Percentiles rank a stretch among this genome's conserved stretches.
Conservation (phyloP, 2,797 vertebrate species). For the Pangasius macronema region DNA sequence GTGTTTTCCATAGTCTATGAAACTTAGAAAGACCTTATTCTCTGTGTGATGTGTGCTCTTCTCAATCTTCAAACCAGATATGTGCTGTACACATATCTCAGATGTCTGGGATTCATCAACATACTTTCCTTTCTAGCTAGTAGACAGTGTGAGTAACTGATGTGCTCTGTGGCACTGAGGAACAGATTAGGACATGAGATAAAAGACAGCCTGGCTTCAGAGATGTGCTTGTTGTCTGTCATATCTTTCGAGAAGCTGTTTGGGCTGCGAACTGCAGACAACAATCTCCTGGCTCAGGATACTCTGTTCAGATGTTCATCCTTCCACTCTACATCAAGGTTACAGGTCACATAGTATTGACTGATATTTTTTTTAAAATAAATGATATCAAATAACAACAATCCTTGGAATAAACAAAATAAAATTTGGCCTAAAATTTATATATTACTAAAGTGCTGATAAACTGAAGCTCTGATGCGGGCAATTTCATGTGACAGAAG, state of each 20-base stretch:
- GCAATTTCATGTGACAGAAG: background rate
- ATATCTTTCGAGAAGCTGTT: slow-evolving; percentile 35
- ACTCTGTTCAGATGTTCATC: background rate
- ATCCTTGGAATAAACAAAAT: slow-evolving; percentile 17
- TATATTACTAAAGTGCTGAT: slow-evolving; percentile 9
- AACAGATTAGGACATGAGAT: slow-evolving; percentile 39
- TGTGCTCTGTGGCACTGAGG: slow-evolving; percentile 12
- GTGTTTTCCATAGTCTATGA: background rate
- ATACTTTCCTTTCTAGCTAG: slow-evolving; percentile 8
- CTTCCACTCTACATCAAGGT: slow-evolving; percentile 41
- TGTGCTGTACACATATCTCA: background rate
- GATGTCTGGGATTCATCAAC: slow-evolving; percentile 14
- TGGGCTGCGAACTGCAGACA: slow-evolving; percentile 29
- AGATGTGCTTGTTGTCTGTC: slow-evolving; percentile 28
- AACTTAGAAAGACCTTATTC: background rate
- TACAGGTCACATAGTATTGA: slow-evolving; percentile 55
- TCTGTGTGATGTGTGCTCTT: slow-evolving; percentile 1
- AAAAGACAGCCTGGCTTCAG: slow-evolving; percentile 22
- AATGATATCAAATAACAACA: slow-evolving; percentile 22
- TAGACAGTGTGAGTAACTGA: slow-evolving; percentile 16
- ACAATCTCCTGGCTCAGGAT: background rate
- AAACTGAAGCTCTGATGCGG: background rate
- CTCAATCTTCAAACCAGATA: slow-evolving; percentile 14
- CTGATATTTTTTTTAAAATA: slow-evolving; percentile 8
- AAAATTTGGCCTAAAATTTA: slow-evolving; percentile 7